phyloP scores from a whole-genome alignment of 1,140 invertebrate genomes.

The Diabrotica undecimpunctata region DNA sequence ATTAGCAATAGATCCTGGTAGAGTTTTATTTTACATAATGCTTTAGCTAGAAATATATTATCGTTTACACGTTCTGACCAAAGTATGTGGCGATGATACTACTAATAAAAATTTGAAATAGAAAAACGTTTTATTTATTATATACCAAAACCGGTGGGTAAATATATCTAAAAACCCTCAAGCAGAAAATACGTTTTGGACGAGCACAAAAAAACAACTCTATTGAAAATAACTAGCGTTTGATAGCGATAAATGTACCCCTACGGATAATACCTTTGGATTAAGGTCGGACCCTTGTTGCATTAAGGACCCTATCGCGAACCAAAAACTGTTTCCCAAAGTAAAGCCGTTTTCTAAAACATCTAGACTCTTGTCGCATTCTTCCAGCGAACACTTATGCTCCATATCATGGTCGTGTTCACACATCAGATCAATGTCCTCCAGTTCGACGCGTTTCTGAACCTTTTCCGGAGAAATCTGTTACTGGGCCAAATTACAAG shows the following conservation, averaged over 20 bases:
- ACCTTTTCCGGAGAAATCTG: too few species aligned
- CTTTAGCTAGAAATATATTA: too few species aligned
- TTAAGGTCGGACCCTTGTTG: conserved; percentile 89
- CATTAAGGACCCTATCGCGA: conserved; percentile 90
- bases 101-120: too few species aligned
- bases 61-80: too few species aligned
- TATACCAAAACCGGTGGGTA: too few species aligned
- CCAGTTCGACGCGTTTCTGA: conserved; percentile 12
- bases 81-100: too few species aligned
- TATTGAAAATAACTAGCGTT: neutral
- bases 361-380: conserved; percentile 31
- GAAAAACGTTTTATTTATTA: too few species aligned
- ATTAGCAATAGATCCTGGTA: too few species aligned
- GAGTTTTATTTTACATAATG: too few species aligned
- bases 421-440: conserved; percentile 27
- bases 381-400: conserved; percentile 6
- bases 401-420: conserved; percentile 19
- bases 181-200: too few species aligned
- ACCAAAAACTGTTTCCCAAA: conserved; percentile 83
- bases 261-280: conserved; percentile 63
- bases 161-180: too few species aligned
- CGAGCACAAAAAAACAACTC: neutral
- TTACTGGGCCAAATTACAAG: too few species aligned
- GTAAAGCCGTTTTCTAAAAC: conserved; percentile 71
- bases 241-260: neutral